Evolutionary conservation across 1,140 invertebrate genomes (phyloP), one percentile per base, ranked within the genome.

Genomic region (Zaprionus kolodkinae): DNA sequence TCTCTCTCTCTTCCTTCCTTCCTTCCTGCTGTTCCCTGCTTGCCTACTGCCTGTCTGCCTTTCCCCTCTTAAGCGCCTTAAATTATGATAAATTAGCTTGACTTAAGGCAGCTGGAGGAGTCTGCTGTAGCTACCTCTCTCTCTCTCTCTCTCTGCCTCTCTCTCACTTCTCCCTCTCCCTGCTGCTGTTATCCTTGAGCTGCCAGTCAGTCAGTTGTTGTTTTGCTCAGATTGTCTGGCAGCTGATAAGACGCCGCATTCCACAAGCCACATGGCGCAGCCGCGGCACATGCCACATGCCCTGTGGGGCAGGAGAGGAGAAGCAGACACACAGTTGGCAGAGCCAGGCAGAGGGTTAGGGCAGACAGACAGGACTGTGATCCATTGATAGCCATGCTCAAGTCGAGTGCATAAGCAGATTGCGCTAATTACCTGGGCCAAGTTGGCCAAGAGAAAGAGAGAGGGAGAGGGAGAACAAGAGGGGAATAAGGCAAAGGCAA

Each of bases 181-280:
- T 13, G 72, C 59, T 59, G 67, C 60, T 74, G 65, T 75, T 75
- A 75, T 75, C 72, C 72, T 71, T 75, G 72, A 75, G 67, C 67
- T 75, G 67, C 68, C 72, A 70, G 52, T 43, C 50, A 69, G 56
- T 21, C 21, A 21, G 21, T 21, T 21, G 21, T 56, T 35, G 48
- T 21, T 45, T 15, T 52, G 40, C 43, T 40, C 30, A 62, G 66
- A 74, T 69, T 74, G 72, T 68, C 71, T 74, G 65, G 59, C 65
- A 25, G 55, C 38, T 74, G 72, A 74, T 74, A 74, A 74, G 72
- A 68, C 57, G 35, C 72, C 69, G 35, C 72, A 74, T 74, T 69
- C 72, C 72, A 17, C 48, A 61, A 62, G 65, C 40, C 61, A 56
- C 69, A 55, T 74, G 72, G 72, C 21, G 21, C 21, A n/a, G 21